Evolutionary conservation across 2,888 invertebrate genomes (phyloP).

Genomic region (Zele albiditarsus): DNA sequence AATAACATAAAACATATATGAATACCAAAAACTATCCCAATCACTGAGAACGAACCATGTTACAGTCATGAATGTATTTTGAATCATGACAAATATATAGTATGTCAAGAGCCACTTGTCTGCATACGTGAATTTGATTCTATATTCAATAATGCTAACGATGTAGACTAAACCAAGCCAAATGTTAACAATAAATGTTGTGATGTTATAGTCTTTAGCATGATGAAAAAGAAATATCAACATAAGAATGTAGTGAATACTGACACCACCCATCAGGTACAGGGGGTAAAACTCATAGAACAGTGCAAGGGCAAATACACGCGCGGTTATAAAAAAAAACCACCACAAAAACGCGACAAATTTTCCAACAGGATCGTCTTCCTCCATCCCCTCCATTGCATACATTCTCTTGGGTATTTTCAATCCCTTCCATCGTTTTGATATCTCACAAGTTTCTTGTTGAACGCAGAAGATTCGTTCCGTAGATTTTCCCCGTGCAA

Average conservation of each 20-base stretch:
- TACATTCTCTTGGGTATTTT: constrained; percentile 61
- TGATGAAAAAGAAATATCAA: constrained; percentile 79
- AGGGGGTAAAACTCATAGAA: constrained; percentile 80
- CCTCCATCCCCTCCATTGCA: constrained; percentile 79
- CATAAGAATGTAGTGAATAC: constrained; percentile 82
- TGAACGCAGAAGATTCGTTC: constrained; percentile 42
- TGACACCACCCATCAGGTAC: constrained; percentile 70
- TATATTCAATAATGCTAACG: constrained; percentile 86
- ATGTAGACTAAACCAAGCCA: constrained; percentile 84
- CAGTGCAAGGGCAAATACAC: constrained; percentile 81
- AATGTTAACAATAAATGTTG: constrained; percentile 70
- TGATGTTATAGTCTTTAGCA: constrained; percentile 77
- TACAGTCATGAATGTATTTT: constrained; percentile 82
- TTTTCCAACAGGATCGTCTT: constrained; percentile 83
- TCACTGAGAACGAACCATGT: constrained; percentile 78
- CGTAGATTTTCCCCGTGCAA: constrained; percentile 26
- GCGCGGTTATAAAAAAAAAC: constrained; percentile 83
- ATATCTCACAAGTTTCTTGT: constrained; percentile 25
- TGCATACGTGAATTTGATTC: constrained; percentile 83
- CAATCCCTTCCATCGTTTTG: constrained; percentile 47
- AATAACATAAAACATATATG: constrained; percentile 79
- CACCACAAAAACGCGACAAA: constrained; percentile 83
- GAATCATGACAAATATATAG: constrained; percentile 78
- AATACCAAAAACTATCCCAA: constrained; percentile 82
- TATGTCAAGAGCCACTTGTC: constrained; percentile 82